phyloP scores from a whole-genome alignment of 2,888 invertebrate genomes.

The Callyntrura guangdongensis region DNA sequence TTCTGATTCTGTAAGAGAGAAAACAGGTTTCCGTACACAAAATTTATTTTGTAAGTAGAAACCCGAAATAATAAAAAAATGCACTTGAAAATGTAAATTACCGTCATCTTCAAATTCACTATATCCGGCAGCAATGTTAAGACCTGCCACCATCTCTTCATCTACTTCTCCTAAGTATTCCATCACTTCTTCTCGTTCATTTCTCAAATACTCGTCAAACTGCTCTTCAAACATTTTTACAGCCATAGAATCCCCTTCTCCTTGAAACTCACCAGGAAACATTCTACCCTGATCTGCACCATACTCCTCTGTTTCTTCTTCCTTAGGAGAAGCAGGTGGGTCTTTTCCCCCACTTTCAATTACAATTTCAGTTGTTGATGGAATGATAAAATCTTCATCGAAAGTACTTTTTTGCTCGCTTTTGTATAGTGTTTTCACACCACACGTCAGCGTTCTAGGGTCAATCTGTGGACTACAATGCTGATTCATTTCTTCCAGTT shows the following conservation, averaged over 20 bases:
- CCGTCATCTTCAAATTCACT: conserved; percentile 37
- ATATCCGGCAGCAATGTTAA: not conserved
- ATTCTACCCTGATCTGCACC: not conserved
- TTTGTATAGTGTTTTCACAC: conserved; percentile 60
- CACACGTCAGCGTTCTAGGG: conserved; percentile 53
- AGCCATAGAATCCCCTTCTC: conserved; percentile 35
- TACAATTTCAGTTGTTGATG: not conserved
- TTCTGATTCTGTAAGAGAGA: conserved; percentile 17
- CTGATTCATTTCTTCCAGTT: conserved; percentile 66
- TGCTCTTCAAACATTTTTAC: conserved; percentile 51
- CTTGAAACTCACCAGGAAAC: conserved; percentile 35
- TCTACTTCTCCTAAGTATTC: conserved; percentile 66
- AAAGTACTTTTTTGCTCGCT: not conserved
- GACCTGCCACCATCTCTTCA: conserved; percentile 21
- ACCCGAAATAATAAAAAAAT: not conserved
- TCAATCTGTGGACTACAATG: conserved; percentile 42
- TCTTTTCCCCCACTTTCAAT: not conserved
- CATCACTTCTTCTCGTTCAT: conserved; percentile 58
- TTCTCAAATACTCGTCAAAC: conserved; percentile 48
- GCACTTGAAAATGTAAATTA: not conserved
- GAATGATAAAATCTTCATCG: conserved; percentile 21
- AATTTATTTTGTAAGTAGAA: no score
- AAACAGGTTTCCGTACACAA: not conserved
- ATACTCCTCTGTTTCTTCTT: not conserved
- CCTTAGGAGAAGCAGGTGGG: conserved; percentile 5